phyloP scores from a whole-genome alignment of 2,888 invertebrate genomes.

The Empis livida region DNA sequence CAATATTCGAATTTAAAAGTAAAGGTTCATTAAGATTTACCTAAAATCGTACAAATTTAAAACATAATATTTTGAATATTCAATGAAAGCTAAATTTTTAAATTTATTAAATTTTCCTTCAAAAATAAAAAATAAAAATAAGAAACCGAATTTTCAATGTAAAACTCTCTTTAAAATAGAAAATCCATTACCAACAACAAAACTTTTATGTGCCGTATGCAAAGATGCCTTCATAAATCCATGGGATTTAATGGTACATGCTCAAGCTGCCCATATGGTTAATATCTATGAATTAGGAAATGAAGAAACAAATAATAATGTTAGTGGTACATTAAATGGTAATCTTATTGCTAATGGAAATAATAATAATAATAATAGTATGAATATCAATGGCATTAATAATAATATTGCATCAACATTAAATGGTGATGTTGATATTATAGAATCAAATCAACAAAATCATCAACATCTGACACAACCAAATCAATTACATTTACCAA shows the following conservation, averaged over 20 bases:
- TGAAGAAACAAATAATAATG: slow-evolving; percentile 22
- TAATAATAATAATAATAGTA: background rate
- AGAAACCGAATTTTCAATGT: background rate
- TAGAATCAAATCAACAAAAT: background rate
- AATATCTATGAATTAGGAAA: slow-evolving; percentile 52
- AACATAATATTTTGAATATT: no score
- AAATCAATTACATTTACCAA: background rate
- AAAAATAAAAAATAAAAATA: background rate
- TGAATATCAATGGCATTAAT: background rate
- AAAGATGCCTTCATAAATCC: slow-evolving; percentile 52
- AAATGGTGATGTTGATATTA: background rate
- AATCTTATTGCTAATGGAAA: slow-evolving; percentile 1
- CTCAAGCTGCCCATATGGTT: slow-evolving; percentile 54
- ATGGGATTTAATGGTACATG: slow-evolving; percentile 59
- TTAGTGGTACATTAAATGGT: slow-evolving; percentile 7
- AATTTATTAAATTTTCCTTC: background rate
- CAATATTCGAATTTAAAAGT: no score
- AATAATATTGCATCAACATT: background rate
- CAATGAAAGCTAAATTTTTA: background rate
- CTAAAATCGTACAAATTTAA: no score
- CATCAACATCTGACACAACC: no score
- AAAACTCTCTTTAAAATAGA: slow-evolving; percentile 16
- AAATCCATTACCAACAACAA: slow-evolving; percentile 32
- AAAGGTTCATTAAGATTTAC: no score
- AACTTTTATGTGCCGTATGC: slow-evolving; percentile 51